These are phyloP conservation scores for Hexactinellida sp. DNA, from an alignment of 37 sponge, comb jelly and placozoan species.

Conservation along the genomic window DNA sequence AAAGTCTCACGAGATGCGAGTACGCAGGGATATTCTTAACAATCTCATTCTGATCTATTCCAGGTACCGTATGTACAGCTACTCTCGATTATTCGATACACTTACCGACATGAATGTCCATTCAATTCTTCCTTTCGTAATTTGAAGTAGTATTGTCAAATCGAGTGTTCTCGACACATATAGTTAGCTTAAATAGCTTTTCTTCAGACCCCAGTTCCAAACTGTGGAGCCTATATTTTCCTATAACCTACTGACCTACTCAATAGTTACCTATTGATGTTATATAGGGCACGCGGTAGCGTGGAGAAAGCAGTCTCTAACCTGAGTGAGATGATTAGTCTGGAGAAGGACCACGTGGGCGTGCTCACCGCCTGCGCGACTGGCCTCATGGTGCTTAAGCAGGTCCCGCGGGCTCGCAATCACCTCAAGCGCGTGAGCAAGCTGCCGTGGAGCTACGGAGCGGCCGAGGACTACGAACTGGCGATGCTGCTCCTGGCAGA, in stretches of 20 bases:
- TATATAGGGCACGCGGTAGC: no score
- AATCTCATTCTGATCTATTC: not conserved
- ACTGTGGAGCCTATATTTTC: no score
- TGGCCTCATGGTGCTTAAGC: constrained; percentile 77
- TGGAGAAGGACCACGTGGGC: constrained; percentile 51
- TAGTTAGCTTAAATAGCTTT: no score
- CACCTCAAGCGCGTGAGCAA: constrained; percentile 83
- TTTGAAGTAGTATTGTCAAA: no score
- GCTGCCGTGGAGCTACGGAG: constrained; percentile 55
- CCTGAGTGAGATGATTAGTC: constrained; percentile 32
- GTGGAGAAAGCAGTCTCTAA: constrained; percentile 59
- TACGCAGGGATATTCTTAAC: not conserved
- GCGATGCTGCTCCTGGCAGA: constrained; percentile 89
- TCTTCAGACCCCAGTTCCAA: no score
- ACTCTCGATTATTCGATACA: no score
- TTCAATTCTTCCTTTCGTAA: no score
- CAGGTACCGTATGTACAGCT: no score
- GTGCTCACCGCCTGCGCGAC: constrained; percentile 72
- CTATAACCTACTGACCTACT: no score
- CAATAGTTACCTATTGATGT: no score
- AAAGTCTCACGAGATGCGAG: constrained; percentile 7
- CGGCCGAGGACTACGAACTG: constrained; percentile 74
- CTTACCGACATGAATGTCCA: not conserved
- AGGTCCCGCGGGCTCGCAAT: constrained; percentile 76
- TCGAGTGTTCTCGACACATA: no score